Percentiles rank a stretch among this genome's conserved stretches.
Evolutionary conservation across 2,888 invertebrate species (phyloP).

Genomic region (Nemotelus pantherinus): DNA sequence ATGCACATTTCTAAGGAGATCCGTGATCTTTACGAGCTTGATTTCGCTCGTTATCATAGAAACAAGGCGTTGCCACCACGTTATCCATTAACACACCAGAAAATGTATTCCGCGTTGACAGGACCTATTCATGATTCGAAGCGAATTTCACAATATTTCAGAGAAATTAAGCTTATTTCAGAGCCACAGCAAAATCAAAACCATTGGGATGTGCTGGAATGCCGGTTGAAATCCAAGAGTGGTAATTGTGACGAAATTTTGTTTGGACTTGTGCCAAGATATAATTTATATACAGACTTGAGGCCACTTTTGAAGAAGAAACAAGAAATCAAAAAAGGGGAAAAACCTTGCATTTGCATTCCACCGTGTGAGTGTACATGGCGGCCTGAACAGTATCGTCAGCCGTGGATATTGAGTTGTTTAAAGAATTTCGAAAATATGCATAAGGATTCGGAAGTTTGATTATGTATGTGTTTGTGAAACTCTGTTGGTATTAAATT

Average conservation of each 20-base stretch:
- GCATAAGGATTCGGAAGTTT: no score
- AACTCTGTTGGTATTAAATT: no score
- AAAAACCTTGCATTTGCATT: slow-evolving; percentile 53
- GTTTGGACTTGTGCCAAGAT: slow-evolving; percentile 50
- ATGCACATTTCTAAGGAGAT: slow-evolving; percentile 61
- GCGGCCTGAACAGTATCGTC: slow-evolving; percentile 47
- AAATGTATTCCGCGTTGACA: slow-evolving; percentile 66
- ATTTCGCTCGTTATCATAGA: slow-evolving; percentile 63
- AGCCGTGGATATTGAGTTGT: slow-evolving; percentile 50
- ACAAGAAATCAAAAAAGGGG: not conserved
- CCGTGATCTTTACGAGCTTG: slow-evolving; percentile 63
- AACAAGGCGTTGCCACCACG: slow-evolving; percentile 66
- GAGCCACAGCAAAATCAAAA: slow-evolving; percentile 61
- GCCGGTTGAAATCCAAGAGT: slow-evolving; percentile 53
- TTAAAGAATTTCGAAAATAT: not conserved
- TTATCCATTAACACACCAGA: slow-evolving; percentile 67
- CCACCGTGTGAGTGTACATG: slow-evolving; percentile 57
- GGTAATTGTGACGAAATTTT: slow-evolving; percentile 53
- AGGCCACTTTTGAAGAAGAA: slow-evolving; percentile 3
- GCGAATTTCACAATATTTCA: slow-evolving; percentile 66
- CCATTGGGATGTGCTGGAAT: slow-evolving; percentile 67
- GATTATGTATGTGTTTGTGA: no score
- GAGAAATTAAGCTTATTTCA: slow-evolving; percentile 67
- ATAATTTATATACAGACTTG: slow-evolving; percentile 46
- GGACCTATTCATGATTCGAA: slow-evolving; percentile 67